Evolutionary conservation across 2,113 vertebrate genomes (phyloP).

Genomic region (Pseudois nayaur): DNA sequence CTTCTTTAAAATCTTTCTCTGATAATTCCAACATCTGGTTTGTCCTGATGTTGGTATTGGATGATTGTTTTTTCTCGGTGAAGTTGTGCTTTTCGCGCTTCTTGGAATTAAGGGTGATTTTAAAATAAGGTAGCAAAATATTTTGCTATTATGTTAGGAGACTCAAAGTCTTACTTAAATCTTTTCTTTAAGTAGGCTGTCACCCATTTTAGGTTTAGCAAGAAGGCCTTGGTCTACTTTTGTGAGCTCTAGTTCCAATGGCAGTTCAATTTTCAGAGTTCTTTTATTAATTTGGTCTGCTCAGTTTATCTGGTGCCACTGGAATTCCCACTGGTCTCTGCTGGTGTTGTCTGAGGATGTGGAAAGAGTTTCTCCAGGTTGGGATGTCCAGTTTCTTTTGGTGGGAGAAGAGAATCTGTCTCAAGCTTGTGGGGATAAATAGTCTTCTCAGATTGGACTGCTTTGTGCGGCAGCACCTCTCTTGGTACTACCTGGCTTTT

Average conservation of each 20-base stretch:
- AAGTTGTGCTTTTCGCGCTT: conserved; percentile 4
- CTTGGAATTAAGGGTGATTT: neutral
- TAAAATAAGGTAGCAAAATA: neutral
- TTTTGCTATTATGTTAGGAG: conserved; percentile 5
- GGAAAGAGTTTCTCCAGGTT: neutral
- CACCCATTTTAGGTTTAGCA: neutral
- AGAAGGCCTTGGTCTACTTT: neutral
- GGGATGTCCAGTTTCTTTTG: neutral
- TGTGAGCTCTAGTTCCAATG: neutral
- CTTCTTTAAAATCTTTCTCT: neutral
- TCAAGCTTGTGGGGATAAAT: neutral
- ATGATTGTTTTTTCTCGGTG: neutral
- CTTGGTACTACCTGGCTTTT: neutral
- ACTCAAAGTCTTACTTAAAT: neutral
- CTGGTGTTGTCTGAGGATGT: neutral
- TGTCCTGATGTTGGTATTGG: neutral
- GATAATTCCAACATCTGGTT: neutral
- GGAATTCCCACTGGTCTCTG: neutral
- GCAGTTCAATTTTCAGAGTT: neutral
- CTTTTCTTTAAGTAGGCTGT: conserved; percentile 3
- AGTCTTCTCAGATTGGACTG: neutral
- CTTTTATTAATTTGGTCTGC: neutral
- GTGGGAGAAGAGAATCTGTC: neutral
- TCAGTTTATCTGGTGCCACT: neutral
- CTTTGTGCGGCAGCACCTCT: neutral